phyloP scores from a whole-genome alignment of 1,140 invertebrate species.

The Charaxes varanes region DNA sequence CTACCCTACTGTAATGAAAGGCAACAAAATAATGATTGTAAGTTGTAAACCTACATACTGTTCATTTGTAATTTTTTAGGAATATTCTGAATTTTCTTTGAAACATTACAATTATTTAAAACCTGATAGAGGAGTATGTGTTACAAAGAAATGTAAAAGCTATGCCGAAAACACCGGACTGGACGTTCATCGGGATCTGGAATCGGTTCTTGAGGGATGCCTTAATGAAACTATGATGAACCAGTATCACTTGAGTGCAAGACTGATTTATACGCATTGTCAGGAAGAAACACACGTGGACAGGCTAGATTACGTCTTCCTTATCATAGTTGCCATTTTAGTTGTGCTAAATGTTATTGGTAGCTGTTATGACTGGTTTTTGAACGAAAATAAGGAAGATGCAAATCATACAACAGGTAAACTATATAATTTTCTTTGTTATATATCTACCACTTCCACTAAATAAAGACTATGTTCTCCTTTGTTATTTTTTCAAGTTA shows the following conservation, averaged over 20 bases:
- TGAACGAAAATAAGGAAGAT: background rate
- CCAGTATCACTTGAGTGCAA: background rate
- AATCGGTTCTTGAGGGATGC: background rate
- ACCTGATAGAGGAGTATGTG: background rate
- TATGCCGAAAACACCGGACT: background rate
- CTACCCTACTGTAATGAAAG: no score
- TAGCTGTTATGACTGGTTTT: background rate
- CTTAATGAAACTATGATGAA: background rate
- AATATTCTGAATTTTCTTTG: background rate
- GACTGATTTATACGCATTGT: background rate
- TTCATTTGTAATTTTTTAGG: no score
- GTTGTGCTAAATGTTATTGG: background rate
- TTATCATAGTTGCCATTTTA: background rate
- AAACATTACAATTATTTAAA: slow-evolving; percentile 2
- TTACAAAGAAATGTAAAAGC: background rate
- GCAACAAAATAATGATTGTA: no score
- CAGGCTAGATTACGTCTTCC: background rate
- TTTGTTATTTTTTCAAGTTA: background rate
- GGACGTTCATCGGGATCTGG: background rate
- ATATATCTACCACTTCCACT: background rate
- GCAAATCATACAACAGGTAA: background rate
- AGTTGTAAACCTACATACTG: no score
- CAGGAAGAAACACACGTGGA: background rate
- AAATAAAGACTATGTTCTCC: background rate
- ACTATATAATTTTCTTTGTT: background rate